A percentile compares a stretch with the other conserved stretches of the same genome.
phyloP scores from a whole-genome alignment of 2,113 vertebrate genomes.

The Daubentonia madagascariensis region DNA sequence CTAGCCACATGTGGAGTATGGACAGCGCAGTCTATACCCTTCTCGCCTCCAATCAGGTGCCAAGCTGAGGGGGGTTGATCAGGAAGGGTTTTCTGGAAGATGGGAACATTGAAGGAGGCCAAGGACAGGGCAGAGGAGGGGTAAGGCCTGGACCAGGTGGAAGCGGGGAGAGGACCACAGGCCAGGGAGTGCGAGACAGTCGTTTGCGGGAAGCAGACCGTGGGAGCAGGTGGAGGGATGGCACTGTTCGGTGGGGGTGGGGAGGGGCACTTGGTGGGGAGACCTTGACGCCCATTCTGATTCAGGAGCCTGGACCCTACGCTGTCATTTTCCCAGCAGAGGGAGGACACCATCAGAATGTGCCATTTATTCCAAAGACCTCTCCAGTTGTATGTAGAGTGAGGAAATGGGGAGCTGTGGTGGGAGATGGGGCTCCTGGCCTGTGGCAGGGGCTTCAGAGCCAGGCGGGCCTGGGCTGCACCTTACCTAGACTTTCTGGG shows the following conservation, averaged over 20 bases:
- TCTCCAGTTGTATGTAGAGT: too few species aligned
- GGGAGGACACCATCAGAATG: too few species aligned
- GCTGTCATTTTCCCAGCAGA: not conserved
- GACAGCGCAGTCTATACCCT: accelerated
- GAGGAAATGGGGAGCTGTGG: not conserved
- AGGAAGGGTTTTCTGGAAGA: not conserved
- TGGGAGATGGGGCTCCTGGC: not conserved
- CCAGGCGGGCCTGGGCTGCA: not conserved
- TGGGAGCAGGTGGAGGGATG: not conserved
- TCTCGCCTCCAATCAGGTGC: too few species aligned
- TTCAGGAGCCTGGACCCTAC: not conserved
- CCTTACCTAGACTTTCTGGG: not conserved
- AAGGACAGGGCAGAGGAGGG: not conserved
- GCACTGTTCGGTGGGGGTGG: not conserved
- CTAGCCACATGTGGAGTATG: not conserved
- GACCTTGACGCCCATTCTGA: not conserved
- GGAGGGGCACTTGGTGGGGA: not conserved
- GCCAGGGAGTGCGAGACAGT: not conserved
- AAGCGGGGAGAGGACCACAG: too few species aligned
- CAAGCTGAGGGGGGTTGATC: not conserved
- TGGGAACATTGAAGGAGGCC: not conserved
- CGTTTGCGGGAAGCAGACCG: not conserved
- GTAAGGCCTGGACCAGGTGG: not conserved
- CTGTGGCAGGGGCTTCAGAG: not conserved
- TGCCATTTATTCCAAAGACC: not conserved